A percentile compares a stretch with the other conserved stretches of the same genome.
Conservation (phyloP, 2,113 vertebrate genomes). For the Stictonetta naevosa region DNA sequence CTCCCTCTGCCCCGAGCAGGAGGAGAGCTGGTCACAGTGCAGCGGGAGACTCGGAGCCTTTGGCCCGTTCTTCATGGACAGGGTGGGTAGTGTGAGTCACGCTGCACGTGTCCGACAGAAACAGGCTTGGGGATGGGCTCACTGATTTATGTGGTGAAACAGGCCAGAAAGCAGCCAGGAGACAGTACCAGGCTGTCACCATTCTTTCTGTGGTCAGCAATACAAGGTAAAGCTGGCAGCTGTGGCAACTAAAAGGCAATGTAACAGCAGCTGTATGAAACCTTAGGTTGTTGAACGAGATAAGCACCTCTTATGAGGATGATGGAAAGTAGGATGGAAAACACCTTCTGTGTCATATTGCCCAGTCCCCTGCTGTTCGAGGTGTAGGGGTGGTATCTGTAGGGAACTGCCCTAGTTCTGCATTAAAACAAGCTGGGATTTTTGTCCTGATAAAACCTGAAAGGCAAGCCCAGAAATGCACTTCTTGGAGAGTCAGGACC, state of each 20-base stretch:
- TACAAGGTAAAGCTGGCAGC: not conserved
- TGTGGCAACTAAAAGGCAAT: not conserved
- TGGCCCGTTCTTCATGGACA: not conserved
- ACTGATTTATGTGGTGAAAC: not conserved
- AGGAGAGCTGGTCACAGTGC: not conserved
- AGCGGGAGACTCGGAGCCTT: not conserved
- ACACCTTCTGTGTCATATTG: not conserved
- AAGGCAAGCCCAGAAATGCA: constrained; percentile 1
- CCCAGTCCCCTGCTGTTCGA: not conserved
- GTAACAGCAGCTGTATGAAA: not conserved
- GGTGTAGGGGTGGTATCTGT: not conserved
- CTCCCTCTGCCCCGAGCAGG: not conserved
- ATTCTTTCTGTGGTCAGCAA: not conserved
- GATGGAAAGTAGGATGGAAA: not conserved
- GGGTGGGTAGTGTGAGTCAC: not conserved
- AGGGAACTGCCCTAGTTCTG: not conserved
- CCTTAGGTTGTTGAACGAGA: not conserved
- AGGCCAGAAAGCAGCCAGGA: not conserved
- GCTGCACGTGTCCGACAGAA: not conserved
- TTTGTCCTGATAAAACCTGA: not conserved
- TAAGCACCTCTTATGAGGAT: rapidly evolving
- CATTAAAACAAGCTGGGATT: not conserved
- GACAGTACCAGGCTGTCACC: not conserved
- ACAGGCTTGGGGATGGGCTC: not conserved
- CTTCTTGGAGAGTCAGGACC: not conserved